phyloP scores from a whole-genome alignment of 2,113 vertebrate genomes.

The Mesembrinibis cayennensis region DNA sequence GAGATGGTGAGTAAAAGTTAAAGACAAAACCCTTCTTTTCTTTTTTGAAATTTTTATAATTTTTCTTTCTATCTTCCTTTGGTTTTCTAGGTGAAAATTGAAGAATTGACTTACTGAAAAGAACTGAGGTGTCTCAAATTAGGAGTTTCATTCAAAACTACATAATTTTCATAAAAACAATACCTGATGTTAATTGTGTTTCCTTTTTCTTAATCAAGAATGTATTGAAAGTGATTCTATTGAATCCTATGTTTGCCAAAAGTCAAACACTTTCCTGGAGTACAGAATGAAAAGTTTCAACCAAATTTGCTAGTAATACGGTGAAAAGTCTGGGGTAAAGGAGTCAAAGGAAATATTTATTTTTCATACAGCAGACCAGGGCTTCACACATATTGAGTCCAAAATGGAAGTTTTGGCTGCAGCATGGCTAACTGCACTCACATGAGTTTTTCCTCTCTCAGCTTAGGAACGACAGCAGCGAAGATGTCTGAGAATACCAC shows the following conservation, averaged over 20 bases:
- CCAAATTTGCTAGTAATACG: not conserved
- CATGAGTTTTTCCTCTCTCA: not conserved
- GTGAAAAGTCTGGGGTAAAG: not conserved
- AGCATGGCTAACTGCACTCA: not conserved
- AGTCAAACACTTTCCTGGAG: not conserved
- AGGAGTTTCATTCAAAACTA: not conserved
- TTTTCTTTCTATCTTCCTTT: not conserved
- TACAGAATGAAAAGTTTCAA: not conserved
- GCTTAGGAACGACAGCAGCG: fast-evolving
- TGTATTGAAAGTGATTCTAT: not conserved
- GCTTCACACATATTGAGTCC: not conserved
- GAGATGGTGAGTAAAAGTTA: not conserved
- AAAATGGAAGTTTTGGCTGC: not conserved
- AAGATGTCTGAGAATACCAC: not conserved
- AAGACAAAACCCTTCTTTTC: not conserved
- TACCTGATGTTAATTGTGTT: not conserved
- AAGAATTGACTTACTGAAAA: not conserved
- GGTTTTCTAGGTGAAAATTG: not conserved
- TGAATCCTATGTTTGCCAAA: not conserved
- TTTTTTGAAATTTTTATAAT: no score
- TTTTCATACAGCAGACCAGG: not conserved
- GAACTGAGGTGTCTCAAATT: not conserved
- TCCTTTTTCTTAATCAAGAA: not conserved
- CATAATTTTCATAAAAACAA: not conserved
- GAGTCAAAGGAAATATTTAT: not conserved